Conservation (phyloP, 2,888 invertebrate species). For the Parasteatoda lunata region DNA sequence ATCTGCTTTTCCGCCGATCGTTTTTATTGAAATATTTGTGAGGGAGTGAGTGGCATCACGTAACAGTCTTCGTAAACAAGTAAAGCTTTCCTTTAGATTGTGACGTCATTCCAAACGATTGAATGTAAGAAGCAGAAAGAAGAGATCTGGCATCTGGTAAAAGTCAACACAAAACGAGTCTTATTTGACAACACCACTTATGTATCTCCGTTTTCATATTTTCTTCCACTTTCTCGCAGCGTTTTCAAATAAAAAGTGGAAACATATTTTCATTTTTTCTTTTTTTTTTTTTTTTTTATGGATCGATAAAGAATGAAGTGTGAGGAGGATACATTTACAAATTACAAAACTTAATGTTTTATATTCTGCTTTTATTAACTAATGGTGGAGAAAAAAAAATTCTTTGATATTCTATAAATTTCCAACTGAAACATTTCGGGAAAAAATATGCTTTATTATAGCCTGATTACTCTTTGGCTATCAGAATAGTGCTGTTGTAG, state of each 20-base stretch:
- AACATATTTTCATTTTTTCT: conserved; percentile 12
- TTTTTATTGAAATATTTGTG: conserved; percentile 57
- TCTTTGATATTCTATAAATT: no score
- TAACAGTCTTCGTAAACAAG: conserved; percentile 53
- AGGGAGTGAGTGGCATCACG: conserved; percentile 49
- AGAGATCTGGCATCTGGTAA: conserved; percentile 54
- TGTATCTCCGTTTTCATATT: conserved; percentile 61
- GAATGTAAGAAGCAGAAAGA: conserved; percentile 1
- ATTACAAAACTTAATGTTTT: no score
- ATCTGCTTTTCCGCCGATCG: conserved; percentile 9
- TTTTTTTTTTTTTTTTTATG: not conserved
- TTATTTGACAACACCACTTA: conserved; percentile 51
- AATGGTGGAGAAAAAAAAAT: no score
- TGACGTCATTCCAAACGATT: conserved; percentile 34
- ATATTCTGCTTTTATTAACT: no score
- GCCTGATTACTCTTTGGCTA: no score
- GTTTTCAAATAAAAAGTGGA: conserved; percentile 26
- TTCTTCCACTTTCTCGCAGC: conserved; percentile 44
- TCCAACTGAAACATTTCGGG: no score
- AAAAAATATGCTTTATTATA: no score
- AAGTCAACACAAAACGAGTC: conserved; percentile 62
- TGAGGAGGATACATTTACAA: no score
- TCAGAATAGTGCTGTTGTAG: no score
- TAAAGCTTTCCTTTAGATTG: conserved; percentile 6
- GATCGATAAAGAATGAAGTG: no score